Conservation (phyloP, 2,888 invertebrate genomes). For the Syrista parreyssii region DNA sequence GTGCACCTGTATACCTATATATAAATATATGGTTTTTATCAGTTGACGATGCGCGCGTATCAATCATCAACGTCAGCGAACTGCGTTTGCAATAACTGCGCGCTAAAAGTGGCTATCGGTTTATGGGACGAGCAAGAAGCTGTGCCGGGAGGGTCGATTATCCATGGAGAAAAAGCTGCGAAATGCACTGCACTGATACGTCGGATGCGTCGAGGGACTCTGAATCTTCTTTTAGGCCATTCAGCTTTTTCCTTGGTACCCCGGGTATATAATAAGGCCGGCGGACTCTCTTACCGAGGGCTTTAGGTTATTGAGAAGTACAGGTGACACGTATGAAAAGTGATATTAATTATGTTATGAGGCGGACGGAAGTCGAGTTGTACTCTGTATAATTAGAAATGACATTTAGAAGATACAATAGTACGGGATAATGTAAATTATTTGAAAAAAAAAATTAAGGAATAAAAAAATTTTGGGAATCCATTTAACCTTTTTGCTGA, state of each 20-base stretch:
- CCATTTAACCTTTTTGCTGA: too few species aligned
- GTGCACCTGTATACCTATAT: not conserved
- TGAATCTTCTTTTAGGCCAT: not conserved
- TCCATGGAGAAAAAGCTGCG: not conserved
- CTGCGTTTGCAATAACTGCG: constrained; percentile 7
- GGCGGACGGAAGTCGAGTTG: not conserved
- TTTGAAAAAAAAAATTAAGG: too few species aligned
- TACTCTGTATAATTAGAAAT: not conserved
- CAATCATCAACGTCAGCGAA: constrained; percentile 14
- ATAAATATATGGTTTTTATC: constrained; percentile 7
- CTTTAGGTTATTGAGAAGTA: not conserved
- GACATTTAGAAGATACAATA: not conserved
- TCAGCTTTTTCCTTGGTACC: not conserved
- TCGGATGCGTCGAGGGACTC: not conserved
- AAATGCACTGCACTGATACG: not conserved
- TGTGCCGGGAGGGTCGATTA: not conserved
- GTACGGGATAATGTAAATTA: too few species aligned
- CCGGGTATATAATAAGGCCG: not conserved
- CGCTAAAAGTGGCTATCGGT: not conserved
- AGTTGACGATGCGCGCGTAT: constrained; percentile 12
- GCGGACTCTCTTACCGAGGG: not conserved
- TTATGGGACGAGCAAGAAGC: not conserved
- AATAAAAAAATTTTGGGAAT: too few species aligned
- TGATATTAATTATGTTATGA: not conserved
- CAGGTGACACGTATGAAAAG: not conserved